Evolutionary conservation across 2,113 vertebrate genomes (phyloP).

Genomic region (Tringa solitaria): DNA sequence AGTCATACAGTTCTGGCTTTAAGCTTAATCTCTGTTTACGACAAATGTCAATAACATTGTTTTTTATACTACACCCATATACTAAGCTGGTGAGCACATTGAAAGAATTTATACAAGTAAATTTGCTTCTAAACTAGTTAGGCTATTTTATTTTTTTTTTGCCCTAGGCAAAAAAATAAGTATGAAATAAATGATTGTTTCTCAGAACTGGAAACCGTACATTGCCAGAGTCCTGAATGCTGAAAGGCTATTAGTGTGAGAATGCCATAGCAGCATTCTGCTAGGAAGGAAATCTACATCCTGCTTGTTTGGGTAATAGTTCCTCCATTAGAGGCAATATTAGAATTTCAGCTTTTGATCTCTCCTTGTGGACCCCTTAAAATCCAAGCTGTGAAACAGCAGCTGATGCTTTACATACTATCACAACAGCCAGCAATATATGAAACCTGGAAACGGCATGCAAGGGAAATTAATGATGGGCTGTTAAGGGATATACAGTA

Average conservation of each 20-base stretch:
- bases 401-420: constrained; percentile 66
- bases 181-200: neutral
- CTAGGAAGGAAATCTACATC: constrained; percentile 46
- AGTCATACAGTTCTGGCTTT: neutral
- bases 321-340: constrained; percentile 59
- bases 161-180: neutral
- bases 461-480: constrained; percentile 40
- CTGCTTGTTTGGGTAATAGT: constrained; percentile 60
- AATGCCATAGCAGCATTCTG: constrained; percentile 12
- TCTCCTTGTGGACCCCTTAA: constrained; percentile 67
- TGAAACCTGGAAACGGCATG: constrained; percentile 10
- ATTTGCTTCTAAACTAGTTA: neutral
- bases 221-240: neutral
- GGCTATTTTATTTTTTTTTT: neutral
- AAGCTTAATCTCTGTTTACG: neutral
- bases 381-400: constrained; percentile 69
- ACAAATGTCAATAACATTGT: neutral
- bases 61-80: neutral
- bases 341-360: constrained; percentile 66
- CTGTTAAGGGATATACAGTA: constrained; percentile 57
- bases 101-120: neutral
- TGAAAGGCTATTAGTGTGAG: neutral
- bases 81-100: neutral
- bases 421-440: constrained; percentile 58
- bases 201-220: neutral